Conservation (phyloP, 2,797 vertebrate genomes). For the Enoplosus armatus region DNA sequence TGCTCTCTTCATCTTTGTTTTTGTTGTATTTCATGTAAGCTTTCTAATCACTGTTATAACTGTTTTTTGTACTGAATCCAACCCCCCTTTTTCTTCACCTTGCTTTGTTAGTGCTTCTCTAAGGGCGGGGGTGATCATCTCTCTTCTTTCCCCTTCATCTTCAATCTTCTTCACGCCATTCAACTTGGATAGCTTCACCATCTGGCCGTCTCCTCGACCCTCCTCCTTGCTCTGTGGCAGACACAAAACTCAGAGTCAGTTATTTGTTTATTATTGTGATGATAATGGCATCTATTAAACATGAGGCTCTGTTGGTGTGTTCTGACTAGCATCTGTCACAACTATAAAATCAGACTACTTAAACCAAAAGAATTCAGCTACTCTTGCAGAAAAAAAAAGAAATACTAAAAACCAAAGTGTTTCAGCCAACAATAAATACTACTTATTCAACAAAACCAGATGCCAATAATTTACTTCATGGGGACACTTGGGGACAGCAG, state of each 20-base stretch:
- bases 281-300: not conserved
- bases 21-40: not conserved
- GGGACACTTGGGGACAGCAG: not conserved
- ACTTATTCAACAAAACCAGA: not conserved
- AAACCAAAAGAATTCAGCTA: not conserved
- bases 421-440: not conserved
- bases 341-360: not conserved
- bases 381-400: not conserved
- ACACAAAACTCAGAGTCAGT: conserved; percentile 28
- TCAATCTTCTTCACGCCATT: conserved; percentile 73
- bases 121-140: conserved; percentile 95
- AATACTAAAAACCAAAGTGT: not conserved
- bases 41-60: not conserved
- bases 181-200: conserved; percentile 69
- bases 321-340: not conserved
- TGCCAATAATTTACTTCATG: not conserved
- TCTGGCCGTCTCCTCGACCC: conserved; percentile 61
- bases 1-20: not conserved
- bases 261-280: not conserved
- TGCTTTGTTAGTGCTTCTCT: conserved; percentile 93
- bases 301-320: not conserved
- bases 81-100: conserved; percentile 82
- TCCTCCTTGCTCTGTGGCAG: conserved; percentile 70
- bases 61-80: not conserved
- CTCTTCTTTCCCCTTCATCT: conserved; percentile 84